Conservation (phyloP, 2,797 vertebrate species). For the Tragelaphus oryx region DNA sequence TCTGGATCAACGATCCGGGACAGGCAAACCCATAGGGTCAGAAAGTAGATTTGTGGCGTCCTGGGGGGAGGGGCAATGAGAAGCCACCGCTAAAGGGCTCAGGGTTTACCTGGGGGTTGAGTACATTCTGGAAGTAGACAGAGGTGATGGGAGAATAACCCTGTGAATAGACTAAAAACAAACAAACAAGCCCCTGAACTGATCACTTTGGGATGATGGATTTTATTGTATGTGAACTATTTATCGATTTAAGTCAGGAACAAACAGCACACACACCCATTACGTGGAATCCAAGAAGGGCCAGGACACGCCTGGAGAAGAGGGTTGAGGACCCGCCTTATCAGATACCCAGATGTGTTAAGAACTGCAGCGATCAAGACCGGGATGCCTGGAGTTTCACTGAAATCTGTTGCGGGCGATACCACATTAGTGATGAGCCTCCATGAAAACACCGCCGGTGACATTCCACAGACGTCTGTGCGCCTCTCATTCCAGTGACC, state of each 20-base stretch:
- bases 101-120: background rate
- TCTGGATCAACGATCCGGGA: background rate
- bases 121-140: background rate
- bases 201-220: background rate
- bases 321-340: background rate
- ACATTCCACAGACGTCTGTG: slow-evolving; percentile 42
- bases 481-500: background rate
- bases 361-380: background rate
- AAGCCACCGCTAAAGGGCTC: background rate
- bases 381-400: background rate
- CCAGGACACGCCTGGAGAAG: background rate
- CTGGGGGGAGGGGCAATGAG: too few relatives aligned
- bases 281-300: background rate
- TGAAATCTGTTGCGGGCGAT: too few relatives aligned
- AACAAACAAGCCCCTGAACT: fast-evolving
- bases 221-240: background rate
- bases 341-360: background rate
- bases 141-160: background rate
- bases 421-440: background rate
- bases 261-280: background rate
- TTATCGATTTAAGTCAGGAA: background rate
- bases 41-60: background rate
- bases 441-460: background rate
- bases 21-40: background rate
- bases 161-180: background rate